Evolutionary conservation across 1,140 invertebrate species (phyloP).

Genomic region (Acromyrmex echinatior): DNA sequence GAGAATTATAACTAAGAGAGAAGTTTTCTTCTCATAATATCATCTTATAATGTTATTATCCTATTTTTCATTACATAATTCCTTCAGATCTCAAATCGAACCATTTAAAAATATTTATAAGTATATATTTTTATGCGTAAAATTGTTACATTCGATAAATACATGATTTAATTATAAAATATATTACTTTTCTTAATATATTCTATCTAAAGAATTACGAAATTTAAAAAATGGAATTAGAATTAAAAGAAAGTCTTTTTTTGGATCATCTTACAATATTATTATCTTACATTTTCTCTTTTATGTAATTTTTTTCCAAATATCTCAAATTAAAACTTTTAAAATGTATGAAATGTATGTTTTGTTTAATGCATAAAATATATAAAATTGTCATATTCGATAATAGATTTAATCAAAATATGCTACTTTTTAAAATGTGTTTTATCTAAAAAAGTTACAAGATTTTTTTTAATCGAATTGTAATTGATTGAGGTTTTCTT

Average conservation of each 20-base stretch:
- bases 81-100: not conserved
- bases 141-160: not conserved
- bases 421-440: not conserved
- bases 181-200: conserved; percentile 3
- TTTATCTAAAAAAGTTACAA: not conserved
- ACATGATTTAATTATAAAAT: not conserved
- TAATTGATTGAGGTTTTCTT: not conserved
- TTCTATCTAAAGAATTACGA: not conserved
- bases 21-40: not conserved
- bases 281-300: no score
- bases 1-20: not conserved
- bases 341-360: no score
- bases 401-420: not conserved
- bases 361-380: not conserved
- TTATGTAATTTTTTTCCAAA: no score
- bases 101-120: not conserved
- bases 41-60: not conserved
- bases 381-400: not conserved
- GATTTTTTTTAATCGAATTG: not conserved
- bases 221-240: not conserved
- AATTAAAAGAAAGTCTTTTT: not conserved
- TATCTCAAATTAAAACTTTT: no score
- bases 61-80: not conserved
- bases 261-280: not conserved
- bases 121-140: not conserved